Evolutionary conservation across 2,888 invertebrate species (phyloP), one percentile per base, ranked within the genome.

Genomic region (Nesidiocoris tenuis): DNA sequence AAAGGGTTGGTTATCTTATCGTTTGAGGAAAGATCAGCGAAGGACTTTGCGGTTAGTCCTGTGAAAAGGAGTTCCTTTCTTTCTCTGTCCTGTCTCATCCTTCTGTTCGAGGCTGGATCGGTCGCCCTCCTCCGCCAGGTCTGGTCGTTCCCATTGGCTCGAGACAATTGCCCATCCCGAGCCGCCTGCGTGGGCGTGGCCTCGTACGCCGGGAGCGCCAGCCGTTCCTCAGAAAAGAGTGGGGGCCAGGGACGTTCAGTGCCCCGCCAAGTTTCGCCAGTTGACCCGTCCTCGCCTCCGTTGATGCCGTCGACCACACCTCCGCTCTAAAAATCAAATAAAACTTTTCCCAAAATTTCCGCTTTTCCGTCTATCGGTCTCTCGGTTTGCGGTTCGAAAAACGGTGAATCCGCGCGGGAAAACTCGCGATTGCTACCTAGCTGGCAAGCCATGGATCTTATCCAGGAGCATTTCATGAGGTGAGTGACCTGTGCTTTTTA

Each of bases 391-490:
- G 39, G 39, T 12, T 39, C 39, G 12, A 39, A 39, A 39, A 39
- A 39, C 39, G 39, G 39, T 39, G 39, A 54, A 17, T 54, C 54
- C 66, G 66, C 54, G 55, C 17, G 21, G 66, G 39, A 66, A 24
- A 25, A 19, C 66, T 39, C 64, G 64, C 23, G 56, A 24, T 61
- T 21, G 21, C 24, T 17, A 68, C 22, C 12, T 12, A 12, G 12
- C 3, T 12, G 39, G 39, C 12, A 39, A 3, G 39, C 39, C 17
- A 75, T 75, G 75, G 75, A 75, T 22, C 67, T 75, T 22, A 67
- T 75, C 22, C 75, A 66, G 54, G 75, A 75, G 19, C 75, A 75
- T 61, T 75, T 75, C 61, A 75, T 75, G 67, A 75, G 75, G 75
- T 75, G 54, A 64, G 68, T 68, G 2, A 66, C 39, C 3, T n/a